These are phyloP conservation scores for Polydrusus cervinus DNA, from an alignment of 2,888 invertebrate genomes.

Conservation along the genomic window DNA sequence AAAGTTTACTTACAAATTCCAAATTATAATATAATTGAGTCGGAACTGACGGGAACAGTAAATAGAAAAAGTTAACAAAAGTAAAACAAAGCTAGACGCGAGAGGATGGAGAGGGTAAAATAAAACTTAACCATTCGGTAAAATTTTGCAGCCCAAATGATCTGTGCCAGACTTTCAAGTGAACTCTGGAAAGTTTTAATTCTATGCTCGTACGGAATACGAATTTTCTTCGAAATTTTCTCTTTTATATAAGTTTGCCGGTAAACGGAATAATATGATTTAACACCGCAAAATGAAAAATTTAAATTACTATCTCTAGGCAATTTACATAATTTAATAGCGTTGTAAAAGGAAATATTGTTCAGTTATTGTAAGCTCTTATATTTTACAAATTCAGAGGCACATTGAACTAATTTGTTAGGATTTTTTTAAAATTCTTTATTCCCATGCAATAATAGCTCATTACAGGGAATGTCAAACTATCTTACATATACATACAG, in stretches of 20 bases:
- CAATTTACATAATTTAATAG: not conserved
- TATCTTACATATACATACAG: too few relatives aligned
- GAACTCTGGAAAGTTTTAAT: conserved; percentile 19
- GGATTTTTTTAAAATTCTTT: too few relatives aligned
- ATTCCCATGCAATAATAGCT: too few relatives aligned
- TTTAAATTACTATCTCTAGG: not conserved
- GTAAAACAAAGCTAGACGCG: conserved; percentile 5
- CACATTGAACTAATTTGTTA: too few relatives aligned
- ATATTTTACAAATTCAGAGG: too few relatives aligned
- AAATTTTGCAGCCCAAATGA: conserved; percentile 24
- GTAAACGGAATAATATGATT: not conserved
- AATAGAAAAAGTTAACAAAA: conserved; percentile 28
- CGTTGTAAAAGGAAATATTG: not conserved
- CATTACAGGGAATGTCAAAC: too few relatives aligned
- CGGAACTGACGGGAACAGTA: not conserved
- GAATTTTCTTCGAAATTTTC: conserved; percentile 1
- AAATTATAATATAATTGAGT: conserved; percentile 25
- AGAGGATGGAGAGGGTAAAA: not conserved
- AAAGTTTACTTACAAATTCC: conserved; percentile 1
- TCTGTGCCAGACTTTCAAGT: conserved; percentile 10
- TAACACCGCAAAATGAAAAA: not conserved
- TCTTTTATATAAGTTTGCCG: not conserved
- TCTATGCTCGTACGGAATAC: conserved; percentile 7
- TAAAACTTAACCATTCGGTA: conserved; percentile 13
- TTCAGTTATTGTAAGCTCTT: too few relatives aligned